These are phyloP conservation scores for Limnephilus lunatus DNA, from an alignment of 2,888 invertebrate genomes.

Conservation along the genomic window DNA sequence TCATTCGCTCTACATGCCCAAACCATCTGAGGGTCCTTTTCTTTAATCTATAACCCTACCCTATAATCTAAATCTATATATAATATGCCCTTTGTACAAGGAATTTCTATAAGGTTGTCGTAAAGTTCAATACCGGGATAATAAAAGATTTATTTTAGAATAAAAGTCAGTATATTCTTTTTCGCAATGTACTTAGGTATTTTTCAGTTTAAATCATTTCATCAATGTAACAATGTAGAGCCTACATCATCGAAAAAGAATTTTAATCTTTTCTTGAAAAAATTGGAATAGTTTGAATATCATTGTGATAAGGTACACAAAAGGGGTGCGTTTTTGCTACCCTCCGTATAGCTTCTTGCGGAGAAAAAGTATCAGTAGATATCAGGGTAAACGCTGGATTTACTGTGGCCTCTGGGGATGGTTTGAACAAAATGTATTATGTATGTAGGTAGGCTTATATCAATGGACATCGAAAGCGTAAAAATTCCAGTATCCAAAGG, in stretches of 20 bases:
- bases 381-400: constrained; percentile 37
- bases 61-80: too few species aligned
- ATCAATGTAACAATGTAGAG: background rate
- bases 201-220: background rate
- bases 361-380: constrained; percentile 32
- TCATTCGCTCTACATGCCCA: too few species aligned
- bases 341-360: constrained; percentile 21
- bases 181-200: background rate
- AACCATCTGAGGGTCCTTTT: too few species aligned
- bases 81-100: too few species aligned
- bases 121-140: too few species aligned
- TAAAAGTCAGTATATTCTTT: too few species aligned
- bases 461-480: background rate
- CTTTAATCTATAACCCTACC: too few species aligned
- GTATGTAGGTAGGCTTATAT: background rate
- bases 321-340: constrained; percentile 39
- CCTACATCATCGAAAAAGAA: background rate
- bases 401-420: constrained; percentile 2
- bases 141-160: too few species aligned
- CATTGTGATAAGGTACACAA: background rate
- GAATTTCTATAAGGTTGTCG: too few species aligned
- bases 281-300: background rate
- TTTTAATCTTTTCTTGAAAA: background rate
- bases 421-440: constrained; percentile 13
- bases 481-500: background rate